phyloP scores from a whole-genome alignment of 1,140 invertebrate species.

The Hestina assimilis region DNA sequence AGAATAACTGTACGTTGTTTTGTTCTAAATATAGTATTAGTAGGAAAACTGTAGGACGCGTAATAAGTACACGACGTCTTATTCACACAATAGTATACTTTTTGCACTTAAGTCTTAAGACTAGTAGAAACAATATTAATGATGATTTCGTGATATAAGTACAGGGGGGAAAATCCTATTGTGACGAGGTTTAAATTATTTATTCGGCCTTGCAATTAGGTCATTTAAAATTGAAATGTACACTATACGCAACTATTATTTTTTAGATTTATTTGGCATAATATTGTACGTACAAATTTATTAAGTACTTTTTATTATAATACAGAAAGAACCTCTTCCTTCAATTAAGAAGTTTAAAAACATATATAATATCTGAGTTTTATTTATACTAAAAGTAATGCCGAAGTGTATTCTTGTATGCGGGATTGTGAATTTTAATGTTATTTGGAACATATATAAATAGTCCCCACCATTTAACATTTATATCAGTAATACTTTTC shows the following conservation, averaged over 20 bases:
- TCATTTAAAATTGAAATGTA: neutral
- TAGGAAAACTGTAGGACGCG: constrained; percentile 1
- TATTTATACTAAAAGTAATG: too few relatives aligned
- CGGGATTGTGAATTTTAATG: too few relatives aligned
- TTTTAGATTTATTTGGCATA: too few relatives aligned
- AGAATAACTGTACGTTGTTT: neutral
- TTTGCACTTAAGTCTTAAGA: constrained; percentile 40
- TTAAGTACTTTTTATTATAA: too few relatives aligned
- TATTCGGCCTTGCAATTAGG: constrained; percentile 11
- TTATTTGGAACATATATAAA: too few relatives aligned
- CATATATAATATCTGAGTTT: too few relatives aligned
- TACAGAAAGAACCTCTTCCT: too few relatives aligned
- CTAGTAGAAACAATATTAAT: constrained; percentile 30
- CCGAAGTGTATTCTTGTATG: too few relatives aligned
- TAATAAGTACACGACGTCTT: neutral
- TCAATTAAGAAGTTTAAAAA: too few relatives aligned
- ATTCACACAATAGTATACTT: constrained; percentile 27
- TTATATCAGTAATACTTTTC: too few relatives aligned
- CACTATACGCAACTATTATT: neutral
- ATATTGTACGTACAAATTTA: too few relatives aligned
- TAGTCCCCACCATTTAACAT: too few relatives aligned
- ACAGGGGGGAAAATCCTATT: constrained; percentile 24
- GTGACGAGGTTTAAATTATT: constrained; percentile 8
- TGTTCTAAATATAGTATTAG: neutral
- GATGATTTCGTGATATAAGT: constrained; percentile 30